Base-by-base conservation (phyloP, 2,888 invertebrate genomes). In the Drosophila setosimentum region DNA sequence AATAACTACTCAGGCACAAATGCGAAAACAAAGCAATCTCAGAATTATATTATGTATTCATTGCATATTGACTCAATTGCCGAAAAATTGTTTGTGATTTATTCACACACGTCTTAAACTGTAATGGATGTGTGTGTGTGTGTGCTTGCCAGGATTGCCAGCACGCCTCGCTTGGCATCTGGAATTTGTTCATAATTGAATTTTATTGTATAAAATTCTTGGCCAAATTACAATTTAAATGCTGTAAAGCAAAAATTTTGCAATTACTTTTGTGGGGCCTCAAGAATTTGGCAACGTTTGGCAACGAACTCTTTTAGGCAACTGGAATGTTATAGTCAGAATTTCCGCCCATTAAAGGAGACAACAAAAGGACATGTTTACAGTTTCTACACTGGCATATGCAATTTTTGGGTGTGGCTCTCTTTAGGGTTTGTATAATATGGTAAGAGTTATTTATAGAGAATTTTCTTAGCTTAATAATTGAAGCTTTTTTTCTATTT, bases 191-290 rank as follows among this genome's bases (percentile, higher is more conserved):
- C 57, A 73, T 87, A 87, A 86, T 86, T 83, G 71, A 73, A 82
- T 87, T 82, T 72, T 49, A 84, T 79, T 82, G 64, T 71, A 57
- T 55, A 42, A 78, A 81, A 84, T 88, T 86, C 86, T 70, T 81
- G 68, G 8, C 64, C 35, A 86, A 83, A 86, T 73, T 75, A 74
- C 83, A 83, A 72, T 76, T 73, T 66, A 74, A 81, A 40, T 68
- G 55, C 53, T 53, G 48, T 32, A 58, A 29, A 42, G 51, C 60
- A 74, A 76, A 75, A 63, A 83, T 83, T 84, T 75, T 65, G 66
- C 68, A 86, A 86, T 86, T 88, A 76, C 76, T 65, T 77, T 80
- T 63, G 64, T 61, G 68, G 50, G 75, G 60, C 65, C 32, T 24
- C 27, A 61, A 33, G 55, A 64, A 80, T 76, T 66, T 58, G 40